Evolutionary conservation across 2,888 invertebrate species (phyloP), one percentile per base, ranked within the genome.

Genomic region (Gordius sp.): DNA sequence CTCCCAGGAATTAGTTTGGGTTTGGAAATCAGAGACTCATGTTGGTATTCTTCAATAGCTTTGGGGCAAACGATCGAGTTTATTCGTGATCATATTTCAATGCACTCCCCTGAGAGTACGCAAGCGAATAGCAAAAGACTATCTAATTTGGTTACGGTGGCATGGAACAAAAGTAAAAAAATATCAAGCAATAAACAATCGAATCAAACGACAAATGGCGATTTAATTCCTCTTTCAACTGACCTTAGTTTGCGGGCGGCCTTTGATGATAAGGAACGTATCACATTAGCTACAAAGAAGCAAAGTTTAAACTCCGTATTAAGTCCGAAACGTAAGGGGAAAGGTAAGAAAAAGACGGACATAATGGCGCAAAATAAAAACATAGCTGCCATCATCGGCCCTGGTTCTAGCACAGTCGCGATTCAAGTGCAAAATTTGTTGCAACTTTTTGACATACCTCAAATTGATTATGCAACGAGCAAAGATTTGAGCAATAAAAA

Each of bases 21-120:
- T 26, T 75, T 79, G 58, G 79, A 80, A 67, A 78, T 80, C 60
- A 72, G 79, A 1, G 81, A 82, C 69, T 79, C 79, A 25, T 82
- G 81, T 68, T 81, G 81, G 81, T 80, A 79, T 64, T 77, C 80
- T 1, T 77, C 80, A 18, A 78, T 80, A 2, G 80, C 81, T 28
- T 72, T 82, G 60, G 79, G 80, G 64, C 80, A 80, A 68, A 78
- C 77, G 65, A 77, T 80, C 60, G 78, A 79, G 68, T 75, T 80
- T 63, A 78, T 80, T 62, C 73, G 79, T 54, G 78, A 78, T 65
- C 76, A 78, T 41, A 75, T 78, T 62, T 63, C 62, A 8, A 62
- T 62, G 27, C 59, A 58, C 41, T 47, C 47, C 16, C 8, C 47
- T n/a, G 20, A 47, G 4, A 47, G 16, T 4, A 4, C 20, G 39